Evolutionary conservation across 1,140 invertebrate species (phyloP), one percentile per base, ranked within the genome.

Genomic region (Drosophila sp.): DNA sequence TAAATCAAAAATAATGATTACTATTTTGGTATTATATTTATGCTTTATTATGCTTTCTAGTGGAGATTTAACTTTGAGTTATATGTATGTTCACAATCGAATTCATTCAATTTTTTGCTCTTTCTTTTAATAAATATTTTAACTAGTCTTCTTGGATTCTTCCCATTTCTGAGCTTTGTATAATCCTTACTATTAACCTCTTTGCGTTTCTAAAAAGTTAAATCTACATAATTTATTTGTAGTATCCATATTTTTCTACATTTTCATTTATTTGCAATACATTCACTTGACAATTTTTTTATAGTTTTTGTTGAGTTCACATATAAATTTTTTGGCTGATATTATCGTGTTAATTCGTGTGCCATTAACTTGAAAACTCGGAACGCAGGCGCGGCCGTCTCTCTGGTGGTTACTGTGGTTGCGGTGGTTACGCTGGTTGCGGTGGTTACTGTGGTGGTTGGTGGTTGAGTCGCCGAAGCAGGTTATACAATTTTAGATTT

Each of bases 401-500:
- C 40, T 45, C 40, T 45, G 43, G 56, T 58, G 41, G 11, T 50
- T 29, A 29, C 46, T 29, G 46, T 50, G 25, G 25, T 29, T 50
- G 46, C 25, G 45, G 45, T 40, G 53, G 50, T 36, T 43, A 16
- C 36, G 41, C 7, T 56, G 53, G 7, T 34, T 38, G 18, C 34
- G 13, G 34, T 40, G 51, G 48, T 53, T 43, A 16, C 16, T 43
- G 41, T 16, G 41, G 41, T 43, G 36, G 4, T 7, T 16, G 41
- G 41, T 43, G 36, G 4, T 7, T 6, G 25, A 21, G 38, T 41
- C 13, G 25, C 46, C 46, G 58, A 59, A 89, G 83, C 83, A 89
- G 83, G 83, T 89, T 89, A 89, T 89, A 89, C 83, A 89, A 89
- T 89, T 89, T 89, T 89, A 67, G 63, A 66, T 72, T 66, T 59